Conservation (phyloP, 2,113 vertebrate genomes). For the Mobula birostris region DNA sequence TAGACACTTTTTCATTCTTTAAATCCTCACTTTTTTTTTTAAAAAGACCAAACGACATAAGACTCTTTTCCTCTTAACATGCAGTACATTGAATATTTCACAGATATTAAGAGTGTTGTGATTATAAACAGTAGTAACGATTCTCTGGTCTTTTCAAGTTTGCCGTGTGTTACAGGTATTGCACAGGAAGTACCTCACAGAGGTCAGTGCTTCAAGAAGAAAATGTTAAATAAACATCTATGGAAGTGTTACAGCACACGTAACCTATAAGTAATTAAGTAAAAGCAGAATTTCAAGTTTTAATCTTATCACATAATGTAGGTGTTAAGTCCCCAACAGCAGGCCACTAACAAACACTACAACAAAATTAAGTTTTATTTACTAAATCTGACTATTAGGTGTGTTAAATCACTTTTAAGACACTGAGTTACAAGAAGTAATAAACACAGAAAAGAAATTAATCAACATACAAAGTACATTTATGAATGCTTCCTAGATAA, state of each 20-base stretch:
- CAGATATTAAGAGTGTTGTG: slow-evolving; percentile 8
- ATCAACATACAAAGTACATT: slow-evolving; percentile 21
- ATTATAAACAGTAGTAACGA: slow-evolving; percentile 48
- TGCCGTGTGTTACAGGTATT: slow-evolving; percentile 72
- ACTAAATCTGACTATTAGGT: slow-evolving; percentile 36
- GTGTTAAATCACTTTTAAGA: slow-evolving; percentile 31
- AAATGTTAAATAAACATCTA: slow-evolving; percentile 38
- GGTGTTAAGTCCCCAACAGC: slow-evolving; percentile 51
- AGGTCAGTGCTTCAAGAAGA: slow-evolving; percentile 67
- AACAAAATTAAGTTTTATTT: slow-evolving; percentile 32
- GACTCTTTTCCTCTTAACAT: neutral
- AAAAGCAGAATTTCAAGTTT: slow-evolving; percentile 56
- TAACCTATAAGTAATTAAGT: neutral
- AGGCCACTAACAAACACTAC: slow-evolving; percentile 67
- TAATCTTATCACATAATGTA: slow-evolving; percentile 47
- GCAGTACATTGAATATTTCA: slow-evolving; percentile 1
- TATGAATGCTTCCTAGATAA: slow-evolving; percentile 36
- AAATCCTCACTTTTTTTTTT: neutral
- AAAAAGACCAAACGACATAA: neutral
- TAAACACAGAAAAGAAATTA: neutral
- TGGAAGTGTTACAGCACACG: slow-evolving; percentile 41
- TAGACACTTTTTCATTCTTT: neutral
- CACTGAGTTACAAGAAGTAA: slow-evolving; percentile 40
- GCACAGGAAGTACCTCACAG: slow-evolving; percentile 80
- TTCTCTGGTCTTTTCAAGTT: slow-evolving; percentile 70